Evolutionary conservation across 2,888 invertebrate genomes (phyloP).

Genomic region (Drosophila quasianomalipes): DNA sequence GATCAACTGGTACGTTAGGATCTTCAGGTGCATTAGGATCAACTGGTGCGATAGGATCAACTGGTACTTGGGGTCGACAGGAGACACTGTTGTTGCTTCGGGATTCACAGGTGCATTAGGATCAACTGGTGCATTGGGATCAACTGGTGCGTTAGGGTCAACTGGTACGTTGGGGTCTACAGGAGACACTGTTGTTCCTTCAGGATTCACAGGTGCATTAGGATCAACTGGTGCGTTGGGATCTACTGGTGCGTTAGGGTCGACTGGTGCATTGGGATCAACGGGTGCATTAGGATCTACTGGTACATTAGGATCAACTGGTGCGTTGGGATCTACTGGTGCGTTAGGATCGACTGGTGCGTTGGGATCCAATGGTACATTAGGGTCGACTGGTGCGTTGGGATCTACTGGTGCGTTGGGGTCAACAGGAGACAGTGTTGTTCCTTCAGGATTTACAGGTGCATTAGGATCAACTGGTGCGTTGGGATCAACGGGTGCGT

Average conservation of each 20-base stretch:
- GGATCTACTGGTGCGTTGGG: constrained; percentile 20
- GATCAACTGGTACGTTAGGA: neutral
- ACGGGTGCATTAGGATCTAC: constrained; percentile 31
- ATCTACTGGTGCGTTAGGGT: constrained; percentile 34
- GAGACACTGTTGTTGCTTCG: neutral
- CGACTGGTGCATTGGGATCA: constrained; percentile 9
- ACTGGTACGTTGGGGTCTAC: constrained; percentile 13
- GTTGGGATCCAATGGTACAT: constrained; percentile 20
- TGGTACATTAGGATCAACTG: constrained; percentile 37
- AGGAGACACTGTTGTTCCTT: too few relatives aligned
- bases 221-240: constrained; percentile 37
- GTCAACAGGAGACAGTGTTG: too few relatives aligned
- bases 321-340: constrained; percentile 31
- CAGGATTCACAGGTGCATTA: constrained; percentile 5
- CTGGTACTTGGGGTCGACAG: constrained; percentile 25
- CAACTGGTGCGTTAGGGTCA: constrained; percentile 26
- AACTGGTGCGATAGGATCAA: constrained; percentile 17
- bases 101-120: constrained; percentile 22
- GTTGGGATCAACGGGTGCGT: neutral
- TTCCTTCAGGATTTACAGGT: too few relatives aligned
- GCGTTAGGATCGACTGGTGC: constrained; percentile 18
- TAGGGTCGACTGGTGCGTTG: constrained; percentile 16
- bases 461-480: constrained; percentile 24
- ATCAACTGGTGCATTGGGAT: constrained; percentile 12
- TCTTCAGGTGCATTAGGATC: constrained; percentile 30